Base-by-base conservation (phyloP, 1,140 invertebrate genomes). In the Mesaphorura yosii region DNA sequence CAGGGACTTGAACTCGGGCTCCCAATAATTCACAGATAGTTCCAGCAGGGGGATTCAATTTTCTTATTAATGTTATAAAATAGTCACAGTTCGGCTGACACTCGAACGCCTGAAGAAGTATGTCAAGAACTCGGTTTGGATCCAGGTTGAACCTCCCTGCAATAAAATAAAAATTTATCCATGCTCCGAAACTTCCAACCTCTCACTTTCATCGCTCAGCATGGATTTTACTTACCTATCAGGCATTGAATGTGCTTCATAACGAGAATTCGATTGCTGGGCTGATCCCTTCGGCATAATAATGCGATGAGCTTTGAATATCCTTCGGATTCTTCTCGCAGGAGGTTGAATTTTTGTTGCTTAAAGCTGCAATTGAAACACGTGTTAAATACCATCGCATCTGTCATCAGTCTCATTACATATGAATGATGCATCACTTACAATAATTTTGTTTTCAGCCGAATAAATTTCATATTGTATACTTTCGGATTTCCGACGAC, bases 271-370 rank as follows among this genome's bases (percentile, higher is more conserved):
- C 37, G 44, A 31, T 52, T 38, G 10, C 74, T 75, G 67, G 80
- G 80, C 37, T 77, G 77, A 60, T 86, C 76, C 66, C 89, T 82
- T 69, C 89, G 88, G 76, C 87, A 92, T 51, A 98, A 73, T 75
- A 98, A 94, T n/a, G 88, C 84, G 34, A 98, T 84, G 5, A 98
- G 75, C 72, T 99, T 99, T 3, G 93, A 86, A 73, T 94, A 99
- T 3, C 96, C 96, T 79, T 99, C 96, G 74, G 85, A 94, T 72
- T 98, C 96, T 75, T 99, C 96, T 46, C 94, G 78, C 66, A 97
- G 88, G 53, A 99, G 76, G 75, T 99, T 99, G 69, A 97, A 99
- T 66, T 98, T 98, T 61, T 93, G 82, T 69, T 98, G 96, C 69
- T 98, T 98, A 69, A 98, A 99, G 70, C 92, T 97, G 71, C 58